phyloP scores from a whole-genome alignment of 2,113 vertebrate genomes.

The Hydropotes inermis region DNA sequence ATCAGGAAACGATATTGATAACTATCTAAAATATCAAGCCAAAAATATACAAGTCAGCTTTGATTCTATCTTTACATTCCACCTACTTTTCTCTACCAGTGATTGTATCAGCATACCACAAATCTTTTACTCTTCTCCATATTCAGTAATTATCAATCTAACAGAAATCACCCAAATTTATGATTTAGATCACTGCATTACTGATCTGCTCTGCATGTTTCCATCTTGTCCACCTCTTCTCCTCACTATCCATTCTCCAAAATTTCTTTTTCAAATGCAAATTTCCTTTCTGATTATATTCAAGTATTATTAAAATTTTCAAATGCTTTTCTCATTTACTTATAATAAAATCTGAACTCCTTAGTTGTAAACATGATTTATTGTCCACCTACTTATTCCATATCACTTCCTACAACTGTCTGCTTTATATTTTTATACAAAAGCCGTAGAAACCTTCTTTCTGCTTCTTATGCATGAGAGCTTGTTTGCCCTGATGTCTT shows the following conservation, averaged over 20 bases:
- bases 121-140: not conserved
- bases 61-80: not conserved
- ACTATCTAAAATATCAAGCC: not conserved
- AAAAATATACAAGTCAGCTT: not conserved
- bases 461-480: not conserved
- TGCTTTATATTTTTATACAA: not conserved
- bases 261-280: not conserved
- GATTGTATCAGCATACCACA: not conserved
- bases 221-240: not conserved
- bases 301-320: not conserved
- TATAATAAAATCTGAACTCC: not conserved
- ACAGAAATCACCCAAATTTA: not conserved
- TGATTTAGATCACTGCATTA: not conserved
- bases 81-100: not conserved
- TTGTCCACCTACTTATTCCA: not conserved
- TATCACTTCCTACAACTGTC: not conserved
- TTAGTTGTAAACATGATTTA: not conserved
- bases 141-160: not conserved
- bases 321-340: not conserved
- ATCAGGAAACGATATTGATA: not conserved
- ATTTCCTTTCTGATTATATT: not conserved
- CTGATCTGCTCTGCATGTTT: not conserved
- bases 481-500: not conserved
- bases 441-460: not conserved
- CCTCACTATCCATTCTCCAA: not conserved